phyloP scores from a whole-genome alignment of 1,140 invertebrate genomes.

The Lepidotrigona ventralis region DNA sequence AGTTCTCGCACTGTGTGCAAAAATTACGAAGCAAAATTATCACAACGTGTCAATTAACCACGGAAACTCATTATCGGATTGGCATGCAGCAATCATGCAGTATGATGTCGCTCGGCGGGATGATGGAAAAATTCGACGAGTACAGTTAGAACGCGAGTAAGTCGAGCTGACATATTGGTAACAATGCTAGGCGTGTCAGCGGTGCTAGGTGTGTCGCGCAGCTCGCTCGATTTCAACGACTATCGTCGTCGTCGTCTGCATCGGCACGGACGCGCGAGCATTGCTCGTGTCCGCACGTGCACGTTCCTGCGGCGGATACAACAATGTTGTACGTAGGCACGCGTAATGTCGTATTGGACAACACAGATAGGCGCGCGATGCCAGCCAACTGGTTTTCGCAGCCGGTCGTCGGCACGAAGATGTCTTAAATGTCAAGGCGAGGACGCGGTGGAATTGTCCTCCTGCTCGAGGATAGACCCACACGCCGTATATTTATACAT shows the following conservation, averaged over 20 bases:
- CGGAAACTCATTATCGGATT: background rate
- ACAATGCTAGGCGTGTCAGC: constrained; percentile 78
- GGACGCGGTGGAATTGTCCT: constrained; percentile 47
- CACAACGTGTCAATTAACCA: no score
- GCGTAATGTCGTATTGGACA: constrained; percentile 2
- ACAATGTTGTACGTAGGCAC: constrained; percentile 3
- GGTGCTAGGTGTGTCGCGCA: constrained; percentile 67
- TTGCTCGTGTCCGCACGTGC: constrained; percentile 44
- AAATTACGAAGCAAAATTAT: no score
- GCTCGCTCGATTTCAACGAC: constrained; percentile 62
- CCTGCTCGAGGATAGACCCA: constrained; percentile 2
- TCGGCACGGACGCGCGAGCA: constrained; percentile 50
- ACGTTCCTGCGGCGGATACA: constrained; percentile 18
- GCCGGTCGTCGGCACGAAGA: constrained; percentile 63
- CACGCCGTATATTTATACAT: constrained; percentile 22
- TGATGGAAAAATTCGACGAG: constrained; percentile 19
- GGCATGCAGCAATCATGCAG: constrained; percentile 47
- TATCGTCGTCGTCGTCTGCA: constrained; percentile 47
- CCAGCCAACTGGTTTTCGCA: constrained; percentile 56
- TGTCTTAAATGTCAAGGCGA: constrained; percentile 72
- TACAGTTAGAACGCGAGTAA: constrained; percentile 58
- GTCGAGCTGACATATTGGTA: constrained; percentile 74
- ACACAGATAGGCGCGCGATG: background rate
- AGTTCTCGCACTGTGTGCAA: no score
- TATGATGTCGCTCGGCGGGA: background rate